phyloP scores from a whole-genome alignment of 2,113 vertebrate species.

The Meles meles region DNA sequence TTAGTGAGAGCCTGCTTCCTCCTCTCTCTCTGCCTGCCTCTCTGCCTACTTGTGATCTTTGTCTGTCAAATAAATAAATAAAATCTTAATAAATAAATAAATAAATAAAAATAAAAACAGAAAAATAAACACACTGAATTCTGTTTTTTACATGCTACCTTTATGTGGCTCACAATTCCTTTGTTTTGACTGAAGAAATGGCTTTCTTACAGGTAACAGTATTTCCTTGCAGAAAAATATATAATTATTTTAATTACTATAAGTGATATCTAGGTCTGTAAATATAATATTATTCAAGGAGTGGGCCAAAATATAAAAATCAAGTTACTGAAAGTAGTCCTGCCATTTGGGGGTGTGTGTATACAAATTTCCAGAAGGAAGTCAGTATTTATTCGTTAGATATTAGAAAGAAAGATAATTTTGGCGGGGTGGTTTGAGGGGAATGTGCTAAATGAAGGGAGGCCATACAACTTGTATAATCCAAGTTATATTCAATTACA shows the following conservation, averaged over 20 bases:
- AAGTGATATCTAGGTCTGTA: neutral
- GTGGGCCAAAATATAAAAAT: neutral
- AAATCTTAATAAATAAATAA: no score
- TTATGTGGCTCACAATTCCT: neutral
- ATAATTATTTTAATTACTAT: neutral
- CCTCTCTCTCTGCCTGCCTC: no score
- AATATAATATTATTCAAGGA: neutral
- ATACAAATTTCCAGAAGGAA: neutral
- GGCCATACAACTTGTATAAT: neutral
- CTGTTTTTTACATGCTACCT: neutral
- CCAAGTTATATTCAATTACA: neutral
- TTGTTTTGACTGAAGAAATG: neutral
- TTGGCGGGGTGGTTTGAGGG: fast-evolving
- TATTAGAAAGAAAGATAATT: neutral
- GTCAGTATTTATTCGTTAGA: neutral
- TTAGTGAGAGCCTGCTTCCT: no score
- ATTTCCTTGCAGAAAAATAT: neutral
- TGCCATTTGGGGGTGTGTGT: neutral
- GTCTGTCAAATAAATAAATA: no score
- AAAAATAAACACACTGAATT: neutral
- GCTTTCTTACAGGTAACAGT: neutral
- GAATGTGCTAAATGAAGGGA: neutral
- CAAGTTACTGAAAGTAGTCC: neutral
- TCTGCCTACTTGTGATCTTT: no score
- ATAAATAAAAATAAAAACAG: neutral